Evolutionary conservation across 2,888 invertebrate species (phyloP).

Genomic region (Criorhina ranunculi): DNA sequence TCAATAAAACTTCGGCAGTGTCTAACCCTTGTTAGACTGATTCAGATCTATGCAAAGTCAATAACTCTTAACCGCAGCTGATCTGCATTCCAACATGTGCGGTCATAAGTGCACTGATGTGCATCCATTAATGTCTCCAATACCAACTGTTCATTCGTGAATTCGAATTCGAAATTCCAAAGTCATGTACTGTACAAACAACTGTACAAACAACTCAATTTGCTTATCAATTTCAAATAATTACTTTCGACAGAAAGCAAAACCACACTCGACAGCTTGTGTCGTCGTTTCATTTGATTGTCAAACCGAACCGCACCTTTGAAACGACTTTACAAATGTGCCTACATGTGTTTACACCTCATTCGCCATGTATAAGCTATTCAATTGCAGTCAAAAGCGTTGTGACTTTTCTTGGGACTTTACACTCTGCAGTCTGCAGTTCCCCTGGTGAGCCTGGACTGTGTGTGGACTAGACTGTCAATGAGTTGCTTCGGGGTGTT

Average conservation of each 20-base stretch:
- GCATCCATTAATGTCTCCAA: too few species aligned
- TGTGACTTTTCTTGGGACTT: conserved; percentile 2
- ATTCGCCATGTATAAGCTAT: not conserved
- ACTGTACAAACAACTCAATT: not conserved
- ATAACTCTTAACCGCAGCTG: too few species aligned
- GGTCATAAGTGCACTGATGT: too few species aligned
- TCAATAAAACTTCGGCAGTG: too few species aligned
- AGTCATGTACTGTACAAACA: too few species aligned
- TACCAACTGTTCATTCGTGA: too few species aligned
- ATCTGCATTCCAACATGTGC: too few species aligned
- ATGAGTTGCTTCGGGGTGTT: conserved; percentile 30
- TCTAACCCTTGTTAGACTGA: too few species aligned
- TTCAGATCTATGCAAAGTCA: too few species aligned
- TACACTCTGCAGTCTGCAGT: not conserved
- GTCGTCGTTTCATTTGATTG: conserved; percentile 7
- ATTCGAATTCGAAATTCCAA: too few species aligned
- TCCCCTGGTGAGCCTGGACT: conserved; percentile 2
- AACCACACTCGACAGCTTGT: not conserved
- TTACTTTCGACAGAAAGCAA: conserved; percentile 1
- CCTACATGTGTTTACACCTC: conserved; percentile 29
- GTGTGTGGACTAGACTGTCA: conserved; percentile 42
- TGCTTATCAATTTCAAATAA: conserved; percentile 16
- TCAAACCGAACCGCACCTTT: conserved; percentile 25
- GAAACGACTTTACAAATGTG: conserved; percentile 29
- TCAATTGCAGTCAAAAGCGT: conserved; percentile 30